A percentile compares a stretch with the other conserved stretches of the same genome.
phyloP scores from a whole-genome alignment of 2,797 vertebrate genomes.

The Ataeniobius toweri region DNA sequence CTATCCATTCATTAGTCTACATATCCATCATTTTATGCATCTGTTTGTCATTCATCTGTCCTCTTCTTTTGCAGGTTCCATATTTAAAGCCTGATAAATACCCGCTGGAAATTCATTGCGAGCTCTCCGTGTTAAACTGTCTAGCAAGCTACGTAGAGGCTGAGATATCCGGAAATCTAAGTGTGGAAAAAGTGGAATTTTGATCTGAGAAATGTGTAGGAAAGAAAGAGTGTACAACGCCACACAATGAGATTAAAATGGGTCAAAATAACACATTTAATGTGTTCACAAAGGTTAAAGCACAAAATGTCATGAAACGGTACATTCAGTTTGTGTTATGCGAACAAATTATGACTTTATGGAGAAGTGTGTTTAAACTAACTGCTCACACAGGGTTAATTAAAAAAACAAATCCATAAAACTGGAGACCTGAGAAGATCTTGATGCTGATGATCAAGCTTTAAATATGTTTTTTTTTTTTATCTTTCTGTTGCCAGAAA shows the following conservation, averaged over 20 bases:
- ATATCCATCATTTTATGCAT: too few species aligned
- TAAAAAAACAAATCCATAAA: slow-evolving; percentile 28
- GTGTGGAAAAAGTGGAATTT: neutral
- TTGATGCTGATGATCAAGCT: neutral
- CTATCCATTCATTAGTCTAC: too few species aligned
- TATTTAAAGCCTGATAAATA: neutral
- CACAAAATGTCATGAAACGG: slow-evolving; percentile 17
- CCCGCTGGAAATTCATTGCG: neutral
- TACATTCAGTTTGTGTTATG: neutral
- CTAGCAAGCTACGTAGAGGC: neutral
- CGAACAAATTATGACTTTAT: neutral
- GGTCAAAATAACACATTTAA: slow-evolving; percentile 19
- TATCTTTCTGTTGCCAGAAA: slow-evolving; percentile 17
- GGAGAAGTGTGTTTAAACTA: neutral
- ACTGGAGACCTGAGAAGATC: slow-evolving; percentile 38
- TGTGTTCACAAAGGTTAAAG: slow-evolving; percentile 9
- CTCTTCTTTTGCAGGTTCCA: neutral
- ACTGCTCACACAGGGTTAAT: slow-evolving; percentile 20
- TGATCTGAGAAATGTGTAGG: neutral
- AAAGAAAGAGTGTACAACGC: neutral
- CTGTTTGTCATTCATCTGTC: neutral
- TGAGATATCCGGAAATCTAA: neutral
- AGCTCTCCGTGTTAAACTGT: neutral
- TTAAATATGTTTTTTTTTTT: neutral
- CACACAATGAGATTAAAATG: neutral